Base-by-base conservation (phyloP, 2,113 vertebrate genomes). In the Zosterops lateralis region DNA sequence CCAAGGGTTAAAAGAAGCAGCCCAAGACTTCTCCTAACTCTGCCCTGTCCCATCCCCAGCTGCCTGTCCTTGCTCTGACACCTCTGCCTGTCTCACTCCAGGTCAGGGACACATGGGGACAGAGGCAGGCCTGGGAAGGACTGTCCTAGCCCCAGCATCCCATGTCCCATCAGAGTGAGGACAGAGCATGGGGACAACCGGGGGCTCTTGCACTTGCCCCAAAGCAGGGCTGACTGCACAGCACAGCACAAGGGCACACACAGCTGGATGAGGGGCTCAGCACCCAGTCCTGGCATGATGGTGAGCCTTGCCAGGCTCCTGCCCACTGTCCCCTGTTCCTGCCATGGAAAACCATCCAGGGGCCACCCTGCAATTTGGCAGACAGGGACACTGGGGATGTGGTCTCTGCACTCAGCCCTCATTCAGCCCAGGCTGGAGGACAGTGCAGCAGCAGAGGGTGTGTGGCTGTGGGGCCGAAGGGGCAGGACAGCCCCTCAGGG, bases 121-220 rank as follows among this genome's bases (percentile, higher is more conserved):
- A 34, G 34, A 19, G 28, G 32, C 18, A 65, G 28, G 44, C 4
- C 12, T 13, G 50, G 62, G 32, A 50, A 22, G 28, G 17, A 31
- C 25, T 2, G 12, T 45, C 28, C 6, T 12, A 58, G 31, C 44
- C 56, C 28, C 70, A 48, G 51, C n/a, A 11, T 17, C 31, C 34
- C 7, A 0, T 0, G 0, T 38, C 21, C 44, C 26, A 5, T 4
- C 0, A 0, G 24, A 28, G 36, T 18, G 2, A 77, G 51, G 28
- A 32, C 81, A 40, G 64, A 24, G 71, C 47, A 20, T 51, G 9
- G 57, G 24, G 40, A 40, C 3, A 3, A 31, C 17, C 0, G 0
- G 21, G 20, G 40, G 40, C 22, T 77, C 80, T 3, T 12, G n/a
- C 36, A 4, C 14, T 29, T 9, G 12, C 2, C 14, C 36, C 15